phyloP scores from a whole-genome alignment of 2,888 invertebrate species.

The Parascotia fuliginaria region DNA sequence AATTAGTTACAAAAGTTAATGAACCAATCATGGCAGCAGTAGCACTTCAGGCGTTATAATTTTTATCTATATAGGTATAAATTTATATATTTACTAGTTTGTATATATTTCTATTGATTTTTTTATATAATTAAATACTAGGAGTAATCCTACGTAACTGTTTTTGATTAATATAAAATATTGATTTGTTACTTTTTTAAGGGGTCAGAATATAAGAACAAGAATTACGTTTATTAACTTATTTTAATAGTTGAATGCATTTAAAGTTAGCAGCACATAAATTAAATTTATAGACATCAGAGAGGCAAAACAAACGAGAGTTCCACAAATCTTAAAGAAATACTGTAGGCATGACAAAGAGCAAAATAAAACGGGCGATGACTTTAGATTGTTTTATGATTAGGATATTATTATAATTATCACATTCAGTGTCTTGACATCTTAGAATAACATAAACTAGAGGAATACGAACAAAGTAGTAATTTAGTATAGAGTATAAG shows the following conservation, averaged over 20 bases:
- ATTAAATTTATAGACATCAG: too few species aligned
- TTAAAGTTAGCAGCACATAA: conserved; percentile 27
- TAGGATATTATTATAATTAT: conserved; percentile 36
- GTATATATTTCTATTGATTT: conserved; percentile 41
- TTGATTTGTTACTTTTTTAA: conserved; percentile 19
- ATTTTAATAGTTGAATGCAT: conserved; percentile 13
- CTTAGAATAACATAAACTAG: conserved; percentile 34
- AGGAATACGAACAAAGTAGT: conserved; percentile 17
- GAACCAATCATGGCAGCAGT: conserved; percentile 42
- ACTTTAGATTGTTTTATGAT: conserved; percentile 37
- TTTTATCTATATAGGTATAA: conserved; percentile 37
- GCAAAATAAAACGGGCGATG: conserved; percentile 51
- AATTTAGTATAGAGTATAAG: conserved; percentile 11
- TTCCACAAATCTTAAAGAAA: conserved; percentile 34
- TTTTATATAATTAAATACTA: conserved; percentile 27
- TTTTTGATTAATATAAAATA: not conserved
- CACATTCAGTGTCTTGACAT: conserved; percentile 51
- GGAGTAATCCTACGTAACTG: conserved; percentile 19
- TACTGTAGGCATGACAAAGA: conserved; percentile 25
- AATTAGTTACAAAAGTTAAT: conserved; percentile 48
- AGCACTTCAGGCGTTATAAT: conserved; percentile 40
- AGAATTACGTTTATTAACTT: conserved; percentile 24
- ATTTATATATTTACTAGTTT: conserved; percentile 44
- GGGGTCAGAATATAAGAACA: conserved; percentile 33
- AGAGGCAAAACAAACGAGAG: conserved; percentile 29